A percentile compares a stretch with the other conserved stretches of the same genome.
Conservation (phyloP, 2,113 vertebrate genomes). For the Pseudopipra pipra region DNA sequence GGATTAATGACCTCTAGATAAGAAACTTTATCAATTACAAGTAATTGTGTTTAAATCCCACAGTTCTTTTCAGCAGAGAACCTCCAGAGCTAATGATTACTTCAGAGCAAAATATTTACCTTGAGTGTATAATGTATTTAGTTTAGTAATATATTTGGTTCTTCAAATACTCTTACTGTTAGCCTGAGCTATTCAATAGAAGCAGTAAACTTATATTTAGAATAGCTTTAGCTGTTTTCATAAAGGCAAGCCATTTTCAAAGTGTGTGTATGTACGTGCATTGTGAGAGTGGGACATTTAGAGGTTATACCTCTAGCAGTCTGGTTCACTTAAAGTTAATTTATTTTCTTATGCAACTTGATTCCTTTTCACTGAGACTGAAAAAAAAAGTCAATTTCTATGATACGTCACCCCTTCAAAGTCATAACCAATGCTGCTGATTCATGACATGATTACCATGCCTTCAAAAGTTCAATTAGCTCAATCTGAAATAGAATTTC, state of each 20-base stretch:
- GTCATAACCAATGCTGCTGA: not conserved
- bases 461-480: conserved; percentile 34
- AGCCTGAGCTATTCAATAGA: not conserved
- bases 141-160: not conserved
- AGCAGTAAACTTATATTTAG: not conserved
- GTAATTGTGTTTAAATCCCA: not conserved
- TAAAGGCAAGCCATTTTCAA: not conserved
- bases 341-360: conserved; percentile 5
- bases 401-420: not conserved
- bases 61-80: not conserved
- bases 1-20: not conserved
- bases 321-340: not conserved
- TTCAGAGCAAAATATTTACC: not conserved
- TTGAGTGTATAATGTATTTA: not conserved
- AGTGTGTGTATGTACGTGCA: not conserved
- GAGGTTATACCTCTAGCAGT: not conserved
- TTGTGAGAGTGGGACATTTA: not conserved
- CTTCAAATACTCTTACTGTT: not conserved
- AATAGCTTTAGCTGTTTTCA: not conserved
- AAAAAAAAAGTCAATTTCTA: not conserved
- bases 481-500: conserved; percentile 31
- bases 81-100: not conserved
- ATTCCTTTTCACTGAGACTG: not conserved
- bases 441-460: conserved; percentile 8
- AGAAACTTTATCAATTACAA: not conserved